Base-by-base conservation (phyloP, 2,797 vertebrate genomes). In the Gephyroberyx darwinii region DNA sequence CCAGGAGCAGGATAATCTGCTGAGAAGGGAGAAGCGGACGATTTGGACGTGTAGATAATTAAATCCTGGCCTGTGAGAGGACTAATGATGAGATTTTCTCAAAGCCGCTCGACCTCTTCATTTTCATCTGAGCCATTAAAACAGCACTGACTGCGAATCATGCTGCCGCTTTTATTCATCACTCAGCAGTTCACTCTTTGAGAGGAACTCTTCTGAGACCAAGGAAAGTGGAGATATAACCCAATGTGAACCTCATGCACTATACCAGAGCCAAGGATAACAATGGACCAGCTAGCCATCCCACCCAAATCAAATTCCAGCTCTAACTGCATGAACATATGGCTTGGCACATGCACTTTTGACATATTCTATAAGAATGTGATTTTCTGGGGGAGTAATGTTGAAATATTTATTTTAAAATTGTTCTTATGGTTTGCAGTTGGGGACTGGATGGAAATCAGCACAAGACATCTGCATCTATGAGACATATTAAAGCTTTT, bases 41-140 rank as follows among this genome's bases (percentile, higher is more conserved):
- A 90, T 89, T 91, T 87, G 82, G 84, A 82, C 82, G 80, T 85
- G 84, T 30, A 83, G 89, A 91, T 92, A 84, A 92, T 93, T 92
- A 92, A 92, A 93, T 89, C 83, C 76, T 72, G 83, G 88, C 88
- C 86, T 90, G 86, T 86, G 86, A 91, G 88, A 90, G 84, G 88
- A 92, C 91, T 91, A 90, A 92, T 89, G 87, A 92, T 91, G 89
- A 90, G 91, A 84, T 88, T 91, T 84, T 83, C 86, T 91, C 86
- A 85, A 84, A 88, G 85, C 90, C 73, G 81, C 80, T 70, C 87
- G 63, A 80, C 86, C 87, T 88, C 83, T 87, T 89, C 81, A 60
- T 87, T 90, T 87, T 82, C 78, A 90, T 88, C 85, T n/a, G 64
- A 80, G 81, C 80, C 78, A 82, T 79, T 77, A 86, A 91, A 88